A percentile compares a stretch with the other conserved stretches of the same genome.
Conservation (phyloP, 2,888 invertebrate genomes). For the Poecilobothrus nobilitatus region DNA sequence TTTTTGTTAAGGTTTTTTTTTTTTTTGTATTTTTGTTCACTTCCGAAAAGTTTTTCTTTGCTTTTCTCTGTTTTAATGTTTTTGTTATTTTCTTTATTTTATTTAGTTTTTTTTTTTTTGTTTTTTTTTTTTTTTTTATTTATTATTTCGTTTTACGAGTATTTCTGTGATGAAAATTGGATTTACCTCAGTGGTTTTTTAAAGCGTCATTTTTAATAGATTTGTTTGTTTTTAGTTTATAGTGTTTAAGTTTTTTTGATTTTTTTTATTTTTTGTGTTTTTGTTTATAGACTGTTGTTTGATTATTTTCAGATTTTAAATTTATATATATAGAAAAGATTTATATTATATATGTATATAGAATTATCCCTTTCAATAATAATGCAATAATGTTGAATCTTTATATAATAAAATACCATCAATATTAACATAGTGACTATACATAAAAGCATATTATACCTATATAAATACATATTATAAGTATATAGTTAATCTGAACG, state of each 20-base stretch:
- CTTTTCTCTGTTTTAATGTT: too few relatives aligned
- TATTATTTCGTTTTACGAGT: background rate
- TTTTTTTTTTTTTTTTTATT: background rate
- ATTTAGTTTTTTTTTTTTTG: background rate
- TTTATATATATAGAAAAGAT: background rate
- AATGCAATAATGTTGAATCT: background rate
- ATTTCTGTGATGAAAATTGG: slow-evolving; percentile 2
- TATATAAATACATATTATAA: too few relatives aligned
- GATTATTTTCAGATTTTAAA: background rate
- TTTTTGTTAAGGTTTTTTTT: background rate
- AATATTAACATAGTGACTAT: background rate
- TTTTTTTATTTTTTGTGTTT: background rate
- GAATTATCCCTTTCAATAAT: background rate
- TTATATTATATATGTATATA: too few relatives aligned
- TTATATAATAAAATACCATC: background rate
- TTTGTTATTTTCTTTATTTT: too few relatives aligned
- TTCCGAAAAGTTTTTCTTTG: background rate
- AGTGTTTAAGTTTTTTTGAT: background rate
- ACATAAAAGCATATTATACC: background rate
- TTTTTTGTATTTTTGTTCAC: background rate
- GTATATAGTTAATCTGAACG: background rate
- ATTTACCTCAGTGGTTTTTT: slow-evolving; percentile 5
- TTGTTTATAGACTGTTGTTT: background rate
- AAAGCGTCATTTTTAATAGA: background rate
- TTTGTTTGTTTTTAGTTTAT: background rate